Conservation (phyloP, 2,797 vertebrate species). For the Eulemur albifrons region DNA sequence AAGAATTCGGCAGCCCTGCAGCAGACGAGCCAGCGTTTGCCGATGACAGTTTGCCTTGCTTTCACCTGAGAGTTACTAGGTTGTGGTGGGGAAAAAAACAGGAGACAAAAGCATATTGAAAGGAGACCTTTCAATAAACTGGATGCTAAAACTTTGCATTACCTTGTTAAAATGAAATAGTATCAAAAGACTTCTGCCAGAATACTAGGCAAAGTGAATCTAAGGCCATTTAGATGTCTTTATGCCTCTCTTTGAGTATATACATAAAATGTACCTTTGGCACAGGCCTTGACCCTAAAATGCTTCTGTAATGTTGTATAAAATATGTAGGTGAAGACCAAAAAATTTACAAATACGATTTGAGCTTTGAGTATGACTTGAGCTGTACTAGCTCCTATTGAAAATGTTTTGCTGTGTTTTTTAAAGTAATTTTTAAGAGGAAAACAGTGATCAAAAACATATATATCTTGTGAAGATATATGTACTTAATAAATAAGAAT, state of each 20-base stretch:
- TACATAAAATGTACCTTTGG: neutral
- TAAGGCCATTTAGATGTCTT: neutral
- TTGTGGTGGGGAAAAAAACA: neutral
- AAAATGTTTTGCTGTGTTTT: neutral
- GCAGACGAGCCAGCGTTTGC: fast-evolving
- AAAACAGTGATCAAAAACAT: neutral
- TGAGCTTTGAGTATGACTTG: neutral
- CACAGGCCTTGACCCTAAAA: neutral
- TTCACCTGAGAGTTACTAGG: neutral
- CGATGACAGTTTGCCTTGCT: neutral
- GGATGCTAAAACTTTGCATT: neutral
- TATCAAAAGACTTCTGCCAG: neutral
- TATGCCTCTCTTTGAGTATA: neutral
- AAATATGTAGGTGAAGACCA: neutral
- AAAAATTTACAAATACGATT: neutral
- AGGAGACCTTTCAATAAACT: neutral
- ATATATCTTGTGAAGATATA: neutral
- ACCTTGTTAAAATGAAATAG: neutral
- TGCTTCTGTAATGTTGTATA: neutral
- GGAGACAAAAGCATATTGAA: no score
- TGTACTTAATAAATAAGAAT: neutral
- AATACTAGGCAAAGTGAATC: neutral
- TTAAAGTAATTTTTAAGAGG: neutral
- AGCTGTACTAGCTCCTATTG: neutral
- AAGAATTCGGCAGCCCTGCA: neutral